These are phyloP conservation scores for Epinephelus malabaricus DNA, from an alignment of 2,797 vertebrate species.

Conservation along the genomic window DNA sequence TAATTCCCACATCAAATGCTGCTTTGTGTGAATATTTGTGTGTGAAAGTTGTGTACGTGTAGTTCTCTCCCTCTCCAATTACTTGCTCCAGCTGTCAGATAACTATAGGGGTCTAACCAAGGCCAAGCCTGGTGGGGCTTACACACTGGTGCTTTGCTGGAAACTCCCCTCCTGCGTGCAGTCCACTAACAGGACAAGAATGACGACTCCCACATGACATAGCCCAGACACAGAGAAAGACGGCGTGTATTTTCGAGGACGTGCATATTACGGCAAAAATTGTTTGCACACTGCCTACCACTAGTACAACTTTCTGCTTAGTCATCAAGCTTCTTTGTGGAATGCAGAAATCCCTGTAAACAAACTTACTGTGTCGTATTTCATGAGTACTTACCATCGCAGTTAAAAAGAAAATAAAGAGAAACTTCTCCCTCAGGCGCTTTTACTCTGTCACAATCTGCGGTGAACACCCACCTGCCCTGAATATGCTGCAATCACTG, in stretches of 20 bases:
- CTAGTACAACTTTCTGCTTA: constrained; percentile 44
- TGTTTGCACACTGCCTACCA: constrained; percentile 42
- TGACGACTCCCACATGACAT: constrained; percentile 64
- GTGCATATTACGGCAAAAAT: constrained; percentile 20
- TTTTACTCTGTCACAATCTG: no score
- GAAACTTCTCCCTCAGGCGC: no score
- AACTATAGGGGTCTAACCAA: constrained; percentile 64
- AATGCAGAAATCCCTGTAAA: constrained; percentile 15
- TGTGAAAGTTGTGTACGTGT: constrained; percentile 14
- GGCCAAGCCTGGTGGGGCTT: constrained; percentile 54
- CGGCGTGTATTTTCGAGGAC: constrained; percentile 20
- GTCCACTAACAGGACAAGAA: constrained; percentile 58
- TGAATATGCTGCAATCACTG: no score
- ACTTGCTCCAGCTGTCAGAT: constrained; percentile 50
- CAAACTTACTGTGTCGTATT: no score
- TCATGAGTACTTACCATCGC: no score
- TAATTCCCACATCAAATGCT: constrained; percentile 53
- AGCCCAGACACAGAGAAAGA: constrained; percentile 23
- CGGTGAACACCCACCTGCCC: no score
- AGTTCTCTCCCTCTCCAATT: constrained; percentile 35
- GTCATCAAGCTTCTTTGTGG: constrained; percentile 44
- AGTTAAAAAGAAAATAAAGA: no score
- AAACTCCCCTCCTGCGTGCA: constrained; percentile 38
- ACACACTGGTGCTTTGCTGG: constrained; percentile 38
- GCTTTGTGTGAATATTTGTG: constrained; percentile 33